Base-by-base conservation (phyloP, 2,888 invertebrate species). In the Diploptera punctata region DNA sequence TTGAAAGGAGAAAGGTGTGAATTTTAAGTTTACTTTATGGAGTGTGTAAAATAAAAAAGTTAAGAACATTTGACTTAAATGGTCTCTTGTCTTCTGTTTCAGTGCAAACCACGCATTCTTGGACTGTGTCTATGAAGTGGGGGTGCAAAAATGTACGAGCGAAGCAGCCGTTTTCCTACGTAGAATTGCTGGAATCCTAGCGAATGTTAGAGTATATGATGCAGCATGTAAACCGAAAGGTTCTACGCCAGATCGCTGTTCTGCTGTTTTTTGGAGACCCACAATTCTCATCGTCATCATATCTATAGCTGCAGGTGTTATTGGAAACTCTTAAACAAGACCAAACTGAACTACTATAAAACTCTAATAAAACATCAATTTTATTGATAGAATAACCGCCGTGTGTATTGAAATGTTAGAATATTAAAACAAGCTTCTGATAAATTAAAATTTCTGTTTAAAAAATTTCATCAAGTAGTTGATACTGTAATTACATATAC, bases 41-140 rank as follows among this genome's bases (percentile, higher is more conserved):
- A n/a, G n/a, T n/a, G n/a, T n/a, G n/a, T n/a, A n/a, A n/a, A n/a
- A n/a, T n/a, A n/a, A n/a, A n/a, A n/a, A n/a, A n/a, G n/a, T n/a
- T n/a, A n/a, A n/a, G n/a, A n/a, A n/a, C n/a, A n/a, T n/a, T n/a
- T n/a, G n/a, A n/a, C n/a, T n/a, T n/a, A n/a, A n/a, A n/a, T n/a
- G n/a, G n/a, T n/a, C 74, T 29, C 19, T 60, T 26, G 33, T 70
- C 62, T 68, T 65, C 62, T 72, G 52, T 77, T 76, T 4, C 77
- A 80, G 80, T 62, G 80, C 79, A 29, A 79, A 78, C 65, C 77
- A 79, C 69, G 78, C 78, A 18, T 80, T 80, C 70, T 76, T 79
- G 19, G 75, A 76, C 52, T 80, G 80, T 68, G 78, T 79, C 16
- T 77, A 77, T 68, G 76, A 77, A 10, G 75, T 76, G 2, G 77